Evolutionary conservation across 2,888 invertebrate species (phyloP).

Genomic region (Microctonus hyperodae): DNA sequence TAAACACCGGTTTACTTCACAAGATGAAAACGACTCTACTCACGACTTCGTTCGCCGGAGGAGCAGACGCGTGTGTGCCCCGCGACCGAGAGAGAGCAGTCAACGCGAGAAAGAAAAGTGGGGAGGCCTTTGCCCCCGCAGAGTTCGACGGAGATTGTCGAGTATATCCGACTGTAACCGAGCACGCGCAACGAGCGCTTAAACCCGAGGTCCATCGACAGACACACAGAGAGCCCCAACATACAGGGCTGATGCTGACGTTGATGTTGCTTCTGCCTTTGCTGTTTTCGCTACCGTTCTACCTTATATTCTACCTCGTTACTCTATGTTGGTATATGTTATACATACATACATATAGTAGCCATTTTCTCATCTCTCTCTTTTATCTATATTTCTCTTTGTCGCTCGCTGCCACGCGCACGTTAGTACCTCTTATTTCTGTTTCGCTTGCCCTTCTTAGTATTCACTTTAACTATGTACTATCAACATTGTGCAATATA

Average conservation of each 20-base stretch:
- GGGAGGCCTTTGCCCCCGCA: conserved; percentile 59
- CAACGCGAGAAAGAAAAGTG: conserved; percentile 29
- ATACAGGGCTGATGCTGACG: background rate
- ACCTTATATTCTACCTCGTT: background rate
- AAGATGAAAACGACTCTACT: background rate
- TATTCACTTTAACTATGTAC: background rate
- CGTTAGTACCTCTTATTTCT: conserved; percentile 9
- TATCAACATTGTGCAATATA: conserved; percentile 23
- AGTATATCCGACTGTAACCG: conserved; percentile 46
- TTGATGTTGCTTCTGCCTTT: conserved; percentile 21
- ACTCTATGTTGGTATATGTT: no score
- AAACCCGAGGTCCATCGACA: conserved; percentile 31
- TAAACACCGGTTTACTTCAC: background rate
- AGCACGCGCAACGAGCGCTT: conserved; percentile 39
- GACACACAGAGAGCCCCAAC: background rate
- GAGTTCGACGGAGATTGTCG: conserved; percentile 59
- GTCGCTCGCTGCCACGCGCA: background rate
- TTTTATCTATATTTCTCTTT: background rate
- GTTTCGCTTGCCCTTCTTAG: background rate
- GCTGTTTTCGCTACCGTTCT: conserved; percentile 20
- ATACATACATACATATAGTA: no score
- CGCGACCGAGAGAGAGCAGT: conserved; percentile 40
- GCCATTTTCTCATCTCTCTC: conserved; percentile 4
- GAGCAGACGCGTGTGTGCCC: conserved; percentile 48
- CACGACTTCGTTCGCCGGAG: conserved; percentile 44